These are phyloP conservation scores for Blastomussa wellsi DNA, from an alignment of 92 coral and sea anemone species.

Conservation along the genomic window DNA sequence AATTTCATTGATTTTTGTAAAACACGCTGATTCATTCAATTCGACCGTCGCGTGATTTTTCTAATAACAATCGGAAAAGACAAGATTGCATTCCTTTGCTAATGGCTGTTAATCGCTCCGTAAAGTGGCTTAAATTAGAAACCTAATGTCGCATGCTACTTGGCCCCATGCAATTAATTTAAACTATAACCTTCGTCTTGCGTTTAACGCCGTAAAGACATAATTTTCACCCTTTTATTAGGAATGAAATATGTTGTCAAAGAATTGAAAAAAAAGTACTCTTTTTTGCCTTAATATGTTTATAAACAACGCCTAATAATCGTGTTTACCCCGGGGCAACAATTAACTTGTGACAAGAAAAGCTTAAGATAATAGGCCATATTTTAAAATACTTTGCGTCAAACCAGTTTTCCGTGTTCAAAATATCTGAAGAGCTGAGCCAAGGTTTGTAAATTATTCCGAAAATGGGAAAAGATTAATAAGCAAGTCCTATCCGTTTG, in stretches of 20 bases:
- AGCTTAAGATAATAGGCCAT: background rate
- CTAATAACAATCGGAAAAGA: background rate
- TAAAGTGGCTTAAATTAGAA: background rate
- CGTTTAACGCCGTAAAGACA: background rate
- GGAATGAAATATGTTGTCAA: background rate
- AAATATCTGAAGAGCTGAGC: no score
- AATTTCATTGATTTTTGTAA: background rate
- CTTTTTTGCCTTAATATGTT: background rate
- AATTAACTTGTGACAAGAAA: background rate
- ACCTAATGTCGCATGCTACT: background rate
- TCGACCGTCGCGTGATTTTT: slow-evolving; percentile 11
- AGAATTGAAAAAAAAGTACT: background rate
- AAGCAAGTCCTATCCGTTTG: background rate
- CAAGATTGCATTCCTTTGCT: background rate
- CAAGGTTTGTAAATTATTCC: background rate
- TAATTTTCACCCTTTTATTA: background rate
- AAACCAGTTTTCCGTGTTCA: background rate
- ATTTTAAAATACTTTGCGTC: background rate
- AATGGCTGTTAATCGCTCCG: slow-evolving; percentile 1
- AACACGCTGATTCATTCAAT: slow-evolving; percentile 1
- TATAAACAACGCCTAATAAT: no score
- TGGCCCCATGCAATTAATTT: background rate
- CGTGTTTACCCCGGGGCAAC: background rate
- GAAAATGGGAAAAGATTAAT: background rate
- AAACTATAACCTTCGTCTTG: background rate